These are phyloP conservation scores for Chrysolina americana DNA, from an alignment of 2,888 invertebrate species.

Conservation along the genomic window DNA sequence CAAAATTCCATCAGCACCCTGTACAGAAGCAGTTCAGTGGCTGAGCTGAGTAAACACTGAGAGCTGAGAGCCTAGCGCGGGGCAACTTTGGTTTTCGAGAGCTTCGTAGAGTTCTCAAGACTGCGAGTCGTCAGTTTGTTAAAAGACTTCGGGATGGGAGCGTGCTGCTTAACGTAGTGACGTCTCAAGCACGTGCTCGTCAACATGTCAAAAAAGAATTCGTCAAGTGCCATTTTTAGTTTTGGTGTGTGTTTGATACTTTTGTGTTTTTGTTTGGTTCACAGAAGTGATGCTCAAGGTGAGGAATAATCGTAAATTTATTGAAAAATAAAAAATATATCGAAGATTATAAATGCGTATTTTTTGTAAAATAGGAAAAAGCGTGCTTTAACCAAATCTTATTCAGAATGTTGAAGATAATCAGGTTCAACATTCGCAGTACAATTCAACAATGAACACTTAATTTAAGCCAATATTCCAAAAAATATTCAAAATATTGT, in stretches of 20 bases:
- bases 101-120: constrained; percentile 17
- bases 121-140: constrained; percentile 37
- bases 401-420: too few relatives aligned
- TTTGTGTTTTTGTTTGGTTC: constrained; percentile 35
- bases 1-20: constrained; percentile 2
- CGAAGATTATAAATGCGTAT: too few relatives aligned
- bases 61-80: constrained; percentile 22
- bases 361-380: too few relatives aligned
- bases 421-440: too few relatives aligned
- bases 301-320: neutral
- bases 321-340: neutral
- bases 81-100: constrained; percentile 18
- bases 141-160: constrained; percentile 47
- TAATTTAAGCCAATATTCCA: too few relatives aligned
- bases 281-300: constrained; percentile 55
- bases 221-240: constrained; percentile 48
- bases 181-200: constrained; percentile 50
- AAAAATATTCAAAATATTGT: too few relatives aligned
- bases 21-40: constrained; percentile 27
- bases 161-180: constrained; percentile 41
- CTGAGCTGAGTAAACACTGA: constrained; percentile 3
- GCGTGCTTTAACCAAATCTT: too few relatives aligned
- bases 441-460: too few relatives aligned
- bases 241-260: constrained; percentile 43
- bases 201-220: constrained; percentile 50